Percentiles rank a stretch among this genome's conserved stretches.
These are phyloP conservation scores for Xestia c-nigrum DNA, from an alignment of 2,888 invertebrate species.

Conservation along the genomic window DNA sequence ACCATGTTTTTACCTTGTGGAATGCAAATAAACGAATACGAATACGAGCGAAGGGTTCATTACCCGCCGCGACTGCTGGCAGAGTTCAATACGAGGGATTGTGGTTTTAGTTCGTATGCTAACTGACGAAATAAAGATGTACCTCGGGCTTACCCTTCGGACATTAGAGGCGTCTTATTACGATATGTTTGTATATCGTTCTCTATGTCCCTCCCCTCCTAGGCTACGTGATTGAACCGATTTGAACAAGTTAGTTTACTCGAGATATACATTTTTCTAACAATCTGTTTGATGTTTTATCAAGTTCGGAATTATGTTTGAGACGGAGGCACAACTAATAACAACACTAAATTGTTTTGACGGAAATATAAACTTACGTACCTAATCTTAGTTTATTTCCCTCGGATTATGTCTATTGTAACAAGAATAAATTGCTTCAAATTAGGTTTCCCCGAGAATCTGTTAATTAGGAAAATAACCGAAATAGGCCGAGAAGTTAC, in stretches of 20 bases:
- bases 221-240: too few species aligned
- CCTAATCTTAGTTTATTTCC: not conserved
- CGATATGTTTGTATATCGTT: not conserved
- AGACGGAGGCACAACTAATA: not conserved
- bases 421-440: not conserved
- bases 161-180: not conserved
- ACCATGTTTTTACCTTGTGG: too few species aligned
- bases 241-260: not conserved
- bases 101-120: not conserved
- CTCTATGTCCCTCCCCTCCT: not conserved
- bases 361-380: not conserved
- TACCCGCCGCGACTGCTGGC: not conserved
- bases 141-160: not conserved
- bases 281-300: not conserved
- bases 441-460: not conserved
- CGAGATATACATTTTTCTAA: not conserved
- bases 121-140: not conserved
- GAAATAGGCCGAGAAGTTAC: not conserved
- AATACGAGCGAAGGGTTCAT: too few species aligned
- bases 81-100: not conserved
- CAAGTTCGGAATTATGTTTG: not conserved
- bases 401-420: not conserved
- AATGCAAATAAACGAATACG: too few species aligned
- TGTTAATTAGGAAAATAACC: not conserved
- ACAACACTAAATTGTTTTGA: not conserved